phyloP scores from a whole-genome alignment of 2,888 invertebrate genomes.

The Cryptocheilus praepositus region DNA sequence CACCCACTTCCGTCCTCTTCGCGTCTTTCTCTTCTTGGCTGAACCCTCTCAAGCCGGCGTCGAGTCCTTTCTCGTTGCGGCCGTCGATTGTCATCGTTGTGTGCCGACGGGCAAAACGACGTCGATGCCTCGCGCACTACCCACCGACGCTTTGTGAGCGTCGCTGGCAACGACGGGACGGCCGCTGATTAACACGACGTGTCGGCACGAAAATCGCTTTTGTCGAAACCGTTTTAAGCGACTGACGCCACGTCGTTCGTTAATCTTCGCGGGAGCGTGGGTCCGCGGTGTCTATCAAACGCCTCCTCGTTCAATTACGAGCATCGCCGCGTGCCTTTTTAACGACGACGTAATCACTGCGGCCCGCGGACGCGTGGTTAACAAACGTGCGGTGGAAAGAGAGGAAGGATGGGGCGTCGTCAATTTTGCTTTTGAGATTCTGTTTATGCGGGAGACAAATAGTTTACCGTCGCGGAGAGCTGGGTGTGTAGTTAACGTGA shows the following conservation, averaged over 20 bases:
- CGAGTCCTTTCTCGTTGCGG: neutral
- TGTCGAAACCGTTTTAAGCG: slow-evolving; percentile 2
- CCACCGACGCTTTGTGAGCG: neutral
- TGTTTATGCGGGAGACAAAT: too few relatives aligned
- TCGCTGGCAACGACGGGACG: neutral
- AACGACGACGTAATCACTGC: too few relatives aligned
- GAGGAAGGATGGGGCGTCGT: too few relatives aligned
- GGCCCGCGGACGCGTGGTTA: too few relatives aligned
- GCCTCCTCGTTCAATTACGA: too few relatives aligned
- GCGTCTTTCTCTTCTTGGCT: neutral
- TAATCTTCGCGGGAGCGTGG: slow-evolving; percentile 4
- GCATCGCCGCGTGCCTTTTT: too few relatives aligned
- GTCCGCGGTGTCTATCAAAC: too few relatives aligned
- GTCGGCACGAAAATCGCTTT: slow-evolving; percentile 10
- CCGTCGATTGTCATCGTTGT: slow-evolving; percentile 1
- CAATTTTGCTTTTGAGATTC: too few relatives aligned
- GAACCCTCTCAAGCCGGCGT: too few relatives aligned
- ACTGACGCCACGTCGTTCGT: slow-evolving; percentile 1
- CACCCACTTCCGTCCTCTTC: neutral
- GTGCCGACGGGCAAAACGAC: slow-evolving; percentile 4
- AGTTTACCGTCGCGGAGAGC: too few relatives aligned
- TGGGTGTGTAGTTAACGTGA: too few relatives aligned
- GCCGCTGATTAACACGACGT: slow-evolving; percentile 13
- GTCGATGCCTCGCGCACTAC: neutral
- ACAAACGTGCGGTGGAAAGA: too few relatives aligned